Conservation (phyloP, 2,113 vertebrate species). For the Alligator mississippiensis region DNA sequence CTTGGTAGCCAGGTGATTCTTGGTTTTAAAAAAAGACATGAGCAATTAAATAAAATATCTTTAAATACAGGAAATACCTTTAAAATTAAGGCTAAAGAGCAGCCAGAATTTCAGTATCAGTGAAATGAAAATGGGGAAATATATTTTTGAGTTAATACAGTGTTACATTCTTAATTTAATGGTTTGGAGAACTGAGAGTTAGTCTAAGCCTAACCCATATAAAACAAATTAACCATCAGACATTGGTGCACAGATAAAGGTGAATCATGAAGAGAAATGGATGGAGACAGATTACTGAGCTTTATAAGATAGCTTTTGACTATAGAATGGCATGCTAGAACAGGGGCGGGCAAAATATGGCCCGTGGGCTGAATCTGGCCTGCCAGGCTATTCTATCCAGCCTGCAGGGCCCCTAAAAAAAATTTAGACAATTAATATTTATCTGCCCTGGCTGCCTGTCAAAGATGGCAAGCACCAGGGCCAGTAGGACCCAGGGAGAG, state of each 20-base stretch:
- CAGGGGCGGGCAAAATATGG: too few relatives aligned
- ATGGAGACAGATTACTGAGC: slow-evolving; percentile 43
- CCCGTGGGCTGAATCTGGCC: too few relatives aligned
- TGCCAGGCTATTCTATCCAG: too few relatives aligned
- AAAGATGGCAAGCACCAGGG: too few relatives aligned
- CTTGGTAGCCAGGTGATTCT: neutral
- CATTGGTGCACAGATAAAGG: slow-evolving; percentile 51
- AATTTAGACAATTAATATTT: too few relatives aligned
- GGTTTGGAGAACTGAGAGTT: slow-evolving; percentile 63
- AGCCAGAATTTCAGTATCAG: neutral
- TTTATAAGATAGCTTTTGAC: slow-evolving; percentile 11
- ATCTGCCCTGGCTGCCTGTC: too few relatives aligned
- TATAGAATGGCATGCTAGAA: slow-evolving; percentile 21
- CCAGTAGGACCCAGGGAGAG: too few relatives aligned
- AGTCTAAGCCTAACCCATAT: slow-evolving; percentile 45
- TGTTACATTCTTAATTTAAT: slow-evolving; percentile 41
- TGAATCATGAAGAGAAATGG: slow-evolving; percentile 54
- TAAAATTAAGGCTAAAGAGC: slow-evolving; percentile 30
- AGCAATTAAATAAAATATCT: slow-evolving; percentile 33
- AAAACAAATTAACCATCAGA: slow-evolving; percentile 65
- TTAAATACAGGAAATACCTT: slow-evolving; percentile 49
- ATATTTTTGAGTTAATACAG: slow-evolving; percentile 14
- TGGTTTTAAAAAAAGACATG: slow-evolving; percentile 10
- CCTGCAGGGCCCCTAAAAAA: too few relatives aligned
- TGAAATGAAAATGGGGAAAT: neutral